A percentile compares a stretch with the other conserved stretches of the same genome.
phyloP scores from a whole-genome alignment of 2,113 vertebrate genomes.

The Bambusicola thoracicus region DNA sequence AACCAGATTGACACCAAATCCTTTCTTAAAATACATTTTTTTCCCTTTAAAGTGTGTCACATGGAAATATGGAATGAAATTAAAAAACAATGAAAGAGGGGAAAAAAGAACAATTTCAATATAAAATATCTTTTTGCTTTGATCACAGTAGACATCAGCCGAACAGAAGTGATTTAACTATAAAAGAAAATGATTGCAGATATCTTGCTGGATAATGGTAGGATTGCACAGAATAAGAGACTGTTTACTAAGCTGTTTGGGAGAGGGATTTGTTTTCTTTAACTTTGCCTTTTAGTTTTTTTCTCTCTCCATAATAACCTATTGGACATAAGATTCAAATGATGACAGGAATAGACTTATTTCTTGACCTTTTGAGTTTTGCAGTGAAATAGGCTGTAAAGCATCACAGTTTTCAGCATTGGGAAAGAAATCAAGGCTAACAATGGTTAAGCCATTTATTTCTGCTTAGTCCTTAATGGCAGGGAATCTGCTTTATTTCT shows the following conservation, averaged over 20 bases:
- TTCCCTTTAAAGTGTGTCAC: neutral
- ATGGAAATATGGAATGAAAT: neutral
- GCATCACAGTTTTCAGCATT: neutral
- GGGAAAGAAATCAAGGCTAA: neutral
- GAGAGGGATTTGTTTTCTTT: neutral
- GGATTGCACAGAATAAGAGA: neutral
- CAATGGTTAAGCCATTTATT: constrained; percentile 18
- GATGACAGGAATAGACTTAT: neutral
- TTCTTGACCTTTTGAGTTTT: neutral
- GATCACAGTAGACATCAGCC: neutral
- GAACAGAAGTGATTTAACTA: neutral
- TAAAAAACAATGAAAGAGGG: neutral
- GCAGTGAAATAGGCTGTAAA: neutral
- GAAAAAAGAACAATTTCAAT: neutral
- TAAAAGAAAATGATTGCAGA: neutral
- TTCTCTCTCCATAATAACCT: neutral
- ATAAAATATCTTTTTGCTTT: neutral
- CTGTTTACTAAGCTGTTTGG: neutral
- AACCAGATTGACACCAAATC: neutral
- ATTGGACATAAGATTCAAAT: neutral
- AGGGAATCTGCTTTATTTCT: neutral
- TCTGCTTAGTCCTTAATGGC: neutral
- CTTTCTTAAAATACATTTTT: neutral
- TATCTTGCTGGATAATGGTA: neutral
- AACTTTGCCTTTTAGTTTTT: neutral